These are phyloP conservation scores for Phengaris alcon DNA, from an alignment of 2,888 invertebrate species.

Conservation along the genomic window DNA sequence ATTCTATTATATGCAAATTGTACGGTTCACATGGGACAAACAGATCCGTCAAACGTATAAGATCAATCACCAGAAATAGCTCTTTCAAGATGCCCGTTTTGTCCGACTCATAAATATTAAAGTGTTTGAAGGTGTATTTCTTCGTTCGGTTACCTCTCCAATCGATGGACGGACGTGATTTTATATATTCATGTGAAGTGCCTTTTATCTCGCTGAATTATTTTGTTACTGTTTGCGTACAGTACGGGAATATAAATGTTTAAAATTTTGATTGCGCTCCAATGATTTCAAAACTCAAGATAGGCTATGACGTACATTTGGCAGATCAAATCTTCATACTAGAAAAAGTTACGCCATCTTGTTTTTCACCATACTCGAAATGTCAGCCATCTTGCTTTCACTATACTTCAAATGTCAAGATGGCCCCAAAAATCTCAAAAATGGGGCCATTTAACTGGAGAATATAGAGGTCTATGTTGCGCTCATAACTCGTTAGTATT, in stretches of 20 bases:
- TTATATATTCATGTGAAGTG: constrained; percentile 10
- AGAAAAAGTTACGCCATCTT: too few species aligned
- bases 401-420: too few species aligned
- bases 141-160: neutral
- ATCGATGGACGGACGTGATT: neutral
- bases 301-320: too few species aligned
- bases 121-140: neutral
- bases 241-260: neutral
- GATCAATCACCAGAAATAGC: neutral
- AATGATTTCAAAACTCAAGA: too few species aligned
- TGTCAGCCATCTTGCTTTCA: too few species aligned
- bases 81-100: neutral
- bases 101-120: neutral
- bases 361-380: too few species aligned
- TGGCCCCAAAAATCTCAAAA: too few species aligned
- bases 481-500: too few species aligned
- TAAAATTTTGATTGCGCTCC: neutral
- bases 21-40: neutral
- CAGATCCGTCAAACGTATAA: neutral
- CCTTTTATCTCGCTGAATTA: neutral
- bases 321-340: too few species aligned
- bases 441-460: too few species aligned
- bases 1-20: too few species aligned
- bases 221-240: neutral
- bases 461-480: too few species aligned